Evolutionary conservation across 2,113 vertebrate genomes (phyloP), one percentile per base, ranked within the genome.

Genomic region (Ellobius talpinus): DNA sequence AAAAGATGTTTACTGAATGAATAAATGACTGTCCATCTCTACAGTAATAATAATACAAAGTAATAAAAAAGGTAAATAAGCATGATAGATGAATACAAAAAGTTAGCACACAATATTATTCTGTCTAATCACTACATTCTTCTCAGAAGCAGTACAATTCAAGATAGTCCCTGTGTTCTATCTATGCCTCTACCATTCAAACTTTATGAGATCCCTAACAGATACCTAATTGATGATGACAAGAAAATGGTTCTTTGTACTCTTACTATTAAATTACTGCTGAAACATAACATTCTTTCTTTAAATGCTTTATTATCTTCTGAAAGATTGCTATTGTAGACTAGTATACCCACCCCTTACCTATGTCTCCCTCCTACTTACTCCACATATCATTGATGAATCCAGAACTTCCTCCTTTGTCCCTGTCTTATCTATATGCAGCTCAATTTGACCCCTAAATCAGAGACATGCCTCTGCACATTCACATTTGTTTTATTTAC

Each of bases 401-500:
- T 47, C 19, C 12, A 11, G 12, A 52, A 29, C 84, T 93, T 45
- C 47, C 26, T 63, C 12, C 36, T 88, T 58, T 87, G 88, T 47
- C 58, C 26, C 87, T 7, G 10, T 88, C 91, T 50, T 42, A 84
- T 19, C 58, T 63, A 68, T 70, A 77, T 91, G 45, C 31, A 70
- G 50, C 95, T 87, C 3, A 10, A 50, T 94, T 96, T 96, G 73
- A 96, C 92, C n/a, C 42, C 47, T 90, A 0, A 19, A 33, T 55
- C 66, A 94, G 74, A 94, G 39, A 96, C 42, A 74, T 55, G 42
- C 21, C 55, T 33, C 87, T 96, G 90, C 47, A 95, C 78, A 95
- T 95, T 63, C 77, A 96, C 79, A 91, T 94, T 97, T 96, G 72
- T 16, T 88, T 72, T 98, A 97, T 97, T 97, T 98, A 97, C 39